Percentiles rank a stretch among this genome's conserved stretches.
These are phyloP conservation scores for Ornithoptera alexandrae DNA, from an alignment of 2,888 invertebrate species.

Conservation along the genomic window DNA sequence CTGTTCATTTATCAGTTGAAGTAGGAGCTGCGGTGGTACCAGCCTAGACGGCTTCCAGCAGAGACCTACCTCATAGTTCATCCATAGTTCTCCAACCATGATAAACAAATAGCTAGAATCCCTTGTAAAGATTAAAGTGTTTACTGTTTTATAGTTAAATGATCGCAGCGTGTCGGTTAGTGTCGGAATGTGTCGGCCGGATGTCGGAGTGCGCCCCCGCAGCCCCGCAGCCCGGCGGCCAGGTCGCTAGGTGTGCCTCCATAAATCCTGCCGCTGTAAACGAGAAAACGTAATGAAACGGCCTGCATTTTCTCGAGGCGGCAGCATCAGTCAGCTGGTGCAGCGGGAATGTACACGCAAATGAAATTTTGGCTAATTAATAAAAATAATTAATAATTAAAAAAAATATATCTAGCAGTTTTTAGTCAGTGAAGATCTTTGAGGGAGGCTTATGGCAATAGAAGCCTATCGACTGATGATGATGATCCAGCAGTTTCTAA, in stretches of 20 bases:
- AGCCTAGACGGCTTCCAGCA: too few relatives aligned
- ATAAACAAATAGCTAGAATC: too few relatives aligned
- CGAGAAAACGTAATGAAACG: conserved; percentile 76
- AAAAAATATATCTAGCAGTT: too few relatives aligned
- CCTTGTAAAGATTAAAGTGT: neutral
- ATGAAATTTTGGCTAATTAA: conserved; percentile 33
- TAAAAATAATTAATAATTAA: too few relatives aligned
- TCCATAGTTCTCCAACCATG: too few relatives aligned
- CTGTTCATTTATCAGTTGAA: too few relatives aligned
- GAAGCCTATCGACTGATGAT: too few relatives aligned
- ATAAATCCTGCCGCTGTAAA: conserved; percentile 63
- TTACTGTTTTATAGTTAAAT: neutral
- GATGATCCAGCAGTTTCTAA: too few relatives aligned
- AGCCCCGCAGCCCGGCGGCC: conserved; percentile 22
- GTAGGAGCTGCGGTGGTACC: too few relatives aligned
- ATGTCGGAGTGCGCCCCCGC: neutral
- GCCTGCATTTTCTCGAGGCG: conserved; percentile 70
- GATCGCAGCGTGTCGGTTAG: neutral
- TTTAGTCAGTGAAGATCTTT: too few relatives aligned
- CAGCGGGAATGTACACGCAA: conserved; percentile 37
- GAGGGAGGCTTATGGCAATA: too few relatives aligned
- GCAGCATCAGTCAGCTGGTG: conserved; percentile 61
- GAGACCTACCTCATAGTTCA: too few relatives aligned
- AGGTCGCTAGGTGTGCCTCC: conserved; percentile 42
- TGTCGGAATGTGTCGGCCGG: neutral